Conservation (phyloP, 2,888 invertebrate genomes). For the Asteroscopus sphinx region DNA sequence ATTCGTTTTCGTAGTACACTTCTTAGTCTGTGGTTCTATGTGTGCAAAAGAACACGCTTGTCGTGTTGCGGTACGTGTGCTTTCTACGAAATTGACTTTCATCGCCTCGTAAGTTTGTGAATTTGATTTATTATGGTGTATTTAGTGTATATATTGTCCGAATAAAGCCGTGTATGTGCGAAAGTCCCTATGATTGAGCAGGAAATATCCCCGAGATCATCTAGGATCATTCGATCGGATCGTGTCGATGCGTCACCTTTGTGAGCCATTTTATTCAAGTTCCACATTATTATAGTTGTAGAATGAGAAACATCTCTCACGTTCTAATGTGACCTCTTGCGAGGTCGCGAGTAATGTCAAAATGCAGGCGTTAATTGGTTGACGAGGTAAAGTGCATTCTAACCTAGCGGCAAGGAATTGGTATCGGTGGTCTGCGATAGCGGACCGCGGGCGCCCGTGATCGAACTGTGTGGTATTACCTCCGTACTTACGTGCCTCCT, state of each 20-base stretch:
- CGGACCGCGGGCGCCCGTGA: slow-evolving; percentile 58
- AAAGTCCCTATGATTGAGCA: slow-evolving; percentile 39
- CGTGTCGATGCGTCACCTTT: slow-evolving; percentile 90
- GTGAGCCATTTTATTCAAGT: slow-evolving; percentile 86
- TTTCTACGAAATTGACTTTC: slow-evolving; percentile 87
- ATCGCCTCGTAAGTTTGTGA: slow-evolving; percentile 89
- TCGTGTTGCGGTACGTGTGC: slow-evolving; percentile 87
- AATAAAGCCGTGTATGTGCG: slow-evolving; percentile 57
- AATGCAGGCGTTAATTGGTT: slow-evolving; percentile 36
- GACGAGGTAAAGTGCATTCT: slow-evolving; percentile 67
- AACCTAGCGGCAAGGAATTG: slow-evolving; percentile 68
- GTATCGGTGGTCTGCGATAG: slow-evolving; percentile 55
- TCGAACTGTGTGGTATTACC: slow-evolving; percentile 51
- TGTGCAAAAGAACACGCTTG: slow-evolving; percentile 84
- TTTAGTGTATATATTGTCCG: slow-evolving; percentile 65
- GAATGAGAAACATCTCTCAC: slow-evolving; percentile 35
- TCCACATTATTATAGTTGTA: slow-evolving; percentile 70
- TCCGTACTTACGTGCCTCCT: slow-evolving; percentile 31
- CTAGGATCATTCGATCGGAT: slow-evolving; percentile 85
- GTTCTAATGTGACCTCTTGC: slow-evolving; percentile 35
- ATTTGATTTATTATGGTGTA: slow-evolving; percentile 78
- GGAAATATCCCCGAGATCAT: slow-evolving; percentile 63
- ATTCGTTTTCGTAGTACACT: no score
- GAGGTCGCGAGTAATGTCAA: slow-evolving; percentile 35
- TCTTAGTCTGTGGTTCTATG: no score